Evolutionary conservation across 1,140 invertebrate species (phyloP).

Genomic region (Protaetia brevitarsis): DNA sequence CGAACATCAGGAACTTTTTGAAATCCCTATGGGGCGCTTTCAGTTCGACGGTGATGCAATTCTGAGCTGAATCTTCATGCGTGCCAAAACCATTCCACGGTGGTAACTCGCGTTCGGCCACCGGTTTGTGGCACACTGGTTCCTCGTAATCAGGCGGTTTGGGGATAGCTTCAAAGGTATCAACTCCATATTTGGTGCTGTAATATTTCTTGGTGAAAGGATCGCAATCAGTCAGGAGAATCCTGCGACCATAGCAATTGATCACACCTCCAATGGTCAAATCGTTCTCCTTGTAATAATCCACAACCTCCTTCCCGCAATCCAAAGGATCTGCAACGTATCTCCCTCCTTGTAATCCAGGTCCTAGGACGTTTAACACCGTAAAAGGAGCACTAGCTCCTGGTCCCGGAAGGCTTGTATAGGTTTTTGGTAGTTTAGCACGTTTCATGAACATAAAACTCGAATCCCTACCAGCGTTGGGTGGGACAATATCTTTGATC

Average conservation of each 20-base stretch:
- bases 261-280: conserved; percentile 76
- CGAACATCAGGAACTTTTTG: conserved; percentile 75
- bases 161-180: conserved; percentile 59
- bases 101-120: conserved; percentile 60
- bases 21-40: conserved; percentile 74
- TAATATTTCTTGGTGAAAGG: conserved; percentile 86
- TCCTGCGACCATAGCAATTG: conserved; percentile 74
- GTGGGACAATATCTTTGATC: conserved; percentile 70
- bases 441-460: conserved; percentile 70
- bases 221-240: conserved; percentile 83
- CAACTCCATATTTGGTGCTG: conserved; percentile 52
- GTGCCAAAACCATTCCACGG: conserved; percentile 87
- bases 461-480: conserved; percentile 67
- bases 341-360: conserved; percentile 55
- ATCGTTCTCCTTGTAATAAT: conserved; percentile 71
- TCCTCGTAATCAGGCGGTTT: conserved; percentile 49
- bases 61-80: conserved; percentile 82
- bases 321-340: conserved; percentile 60
- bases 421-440: conserved; percentile 75
- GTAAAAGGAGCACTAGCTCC: conserved; percentile 60
- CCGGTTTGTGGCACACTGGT: conserved; percentile 44
- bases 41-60: conserved; percentile 73
- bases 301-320: conserved; percentile 49
- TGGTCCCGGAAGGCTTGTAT: conserved; percentile 53
- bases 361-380: conserved; percentile 69